phyloP scores from a whole-genome alignment of 2,113 vertebrate genomes.

The Sebastes schlegelii region DNA sequence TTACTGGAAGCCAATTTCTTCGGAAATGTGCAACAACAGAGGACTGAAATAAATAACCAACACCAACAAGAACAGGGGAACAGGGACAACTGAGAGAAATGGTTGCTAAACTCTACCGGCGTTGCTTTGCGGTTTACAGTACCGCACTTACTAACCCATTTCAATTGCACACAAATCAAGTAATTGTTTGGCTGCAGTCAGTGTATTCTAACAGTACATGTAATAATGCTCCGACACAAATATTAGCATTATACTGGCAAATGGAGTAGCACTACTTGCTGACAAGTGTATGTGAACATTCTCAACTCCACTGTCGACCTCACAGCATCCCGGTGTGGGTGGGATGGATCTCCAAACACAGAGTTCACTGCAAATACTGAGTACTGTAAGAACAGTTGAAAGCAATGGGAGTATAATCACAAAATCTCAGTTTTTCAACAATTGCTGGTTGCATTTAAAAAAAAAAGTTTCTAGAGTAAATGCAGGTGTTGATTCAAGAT shows the following conservation, averaged over 20 bases:
- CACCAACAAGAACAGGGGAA: neutral
- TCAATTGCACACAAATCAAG: neutral
- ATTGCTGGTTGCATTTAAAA: neutral
- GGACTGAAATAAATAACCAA: neutral
- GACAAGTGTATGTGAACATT: constrained; percentile 12
- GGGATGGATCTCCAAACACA: constrained; percentile 13
- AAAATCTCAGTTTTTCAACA: constrained; percentile 4
- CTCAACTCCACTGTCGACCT: neutral
- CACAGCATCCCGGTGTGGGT: constrained; percentile 8
- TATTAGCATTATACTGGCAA: neutral
- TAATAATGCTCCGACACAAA: constrained; percentile 1
- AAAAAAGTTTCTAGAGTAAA: neutral
- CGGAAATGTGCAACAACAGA: neutral
- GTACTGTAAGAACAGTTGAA: neutral
- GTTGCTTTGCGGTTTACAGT: neutral
- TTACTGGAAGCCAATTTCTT: neutral
- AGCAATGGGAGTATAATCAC: neutral
- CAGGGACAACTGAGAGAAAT: neutral
- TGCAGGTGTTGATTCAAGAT: neutral
- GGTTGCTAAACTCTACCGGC: neutral
- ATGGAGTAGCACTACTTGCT: constrained; percentile 17
- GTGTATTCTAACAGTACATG: neutral
- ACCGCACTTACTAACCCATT: neutral
- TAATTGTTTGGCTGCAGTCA: neutral
- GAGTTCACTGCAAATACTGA: constrained; percentile 14